These are phyloP conservation scores for Ptychoptera albimana DNA, from an alignment of 2,888 invertebrate genomes.

Conservation along the genomic window DNA sequence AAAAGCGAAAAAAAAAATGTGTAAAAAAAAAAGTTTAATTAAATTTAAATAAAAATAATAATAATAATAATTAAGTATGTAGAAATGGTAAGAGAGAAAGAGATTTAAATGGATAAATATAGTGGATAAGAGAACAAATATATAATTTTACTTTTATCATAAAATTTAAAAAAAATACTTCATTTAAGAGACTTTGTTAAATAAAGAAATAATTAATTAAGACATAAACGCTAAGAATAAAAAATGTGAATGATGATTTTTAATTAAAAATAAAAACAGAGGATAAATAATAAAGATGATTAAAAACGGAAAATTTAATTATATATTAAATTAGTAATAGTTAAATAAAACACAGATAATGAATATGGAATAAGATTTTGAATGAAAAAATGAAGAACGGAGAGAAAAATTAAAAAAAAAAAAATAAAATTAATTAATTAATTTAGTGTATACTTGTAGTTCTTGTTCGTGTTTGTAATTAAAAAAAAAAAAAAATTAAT, in stretches of 20 bases:
- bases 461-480: background rate
- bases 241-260: too few species aligned
- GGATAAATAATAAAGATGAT: too few species aligned
- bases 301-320: too few species aligned
- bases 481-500: constrained; percentile 2
- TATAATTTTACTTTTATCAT: background rate
- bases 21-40: background rate
- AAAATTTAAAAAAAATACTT: background rate
- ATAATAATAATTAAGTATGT: background rate
- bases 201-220: constrained; percentile 1
- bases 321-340: too few species aligned
- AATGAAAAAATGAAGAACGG: background rate
- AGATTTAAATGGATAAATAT: too few species aligned
- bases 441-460: background rate
- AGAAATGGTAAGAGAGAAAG: background rate
- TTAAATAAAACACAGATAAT: too few species aligned
- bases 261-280: too few species aligned
- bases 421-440: background rate
- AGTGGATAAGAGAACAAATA: too few species aligned
- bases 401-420: background rate
- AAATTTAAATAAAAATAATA: too few species aligned
- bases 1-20: background rate
- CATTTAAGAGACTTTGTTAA: background rate
- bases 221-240: too few species aligned
- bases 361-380: too few species aligned